phyloP scores from a whole-genome alignment of 2,888 invertebrate species.

The Boloria euphrosyne region DNA sequence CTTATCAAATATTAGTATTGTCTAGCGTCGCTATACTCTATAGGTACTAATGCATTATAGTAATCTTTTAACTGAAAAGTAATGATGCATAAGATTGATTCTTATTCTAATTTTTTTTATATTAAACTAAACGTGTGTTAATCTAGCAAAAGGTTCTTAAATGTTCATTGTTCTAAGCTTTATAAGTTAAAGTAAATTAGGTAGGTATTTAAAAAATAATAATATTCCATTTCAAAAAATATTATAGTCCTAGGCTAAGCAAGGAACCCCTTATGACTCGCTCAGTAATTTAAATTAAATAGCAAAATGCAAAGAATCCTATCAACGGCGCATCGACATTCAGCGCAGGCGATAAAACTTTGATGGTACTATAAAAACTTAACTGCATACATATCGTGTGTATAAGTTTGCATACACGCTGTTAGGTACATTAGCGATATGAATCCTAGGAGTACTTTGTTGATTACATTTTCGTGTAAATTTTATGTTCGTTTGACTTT shows the following conservation, averaged over 20 bases:
- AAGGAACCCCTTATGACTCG: not conserved
- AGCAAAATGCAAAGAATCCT: slow-evolving; percentile 30
- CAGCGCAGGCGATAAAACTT: slow-evolving; percentile 39
- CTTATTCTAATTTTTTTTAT: too few species aligned
- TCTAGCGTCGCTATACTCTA: slow-evolving; percentile 1
- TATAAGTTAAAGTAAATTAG: too few species aligned
- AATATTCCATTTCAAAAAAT: too few species aligned
- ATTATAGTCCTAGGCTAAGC: too few species aligned
- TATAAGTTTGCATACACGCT: slow-evolving; percentile 32
- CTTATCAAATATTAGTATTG: slow-evolving; percentile 8
- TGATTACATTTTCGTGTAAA: slow-evolving; percentile 19
- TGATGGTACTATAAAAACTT: slow-evolving; percentile 45
- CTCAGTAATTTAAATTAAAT: slow-evolving; percentile 14
- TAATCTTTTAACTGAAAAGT: too few species aligned
- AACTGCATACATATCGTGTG: slow-evolving; percentile 41
- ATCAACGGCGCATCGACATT: slow-evolving; percentile 32
- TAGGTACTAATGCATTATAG: not conserved
- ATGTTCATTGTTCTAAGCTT: too few species aligned
- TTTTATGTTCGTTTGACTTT: slow-evolving; percentile 13
- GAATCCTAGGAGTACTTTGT: slow-evolving; percentile 17
- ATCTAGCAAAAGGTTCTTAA: too few species aligned
- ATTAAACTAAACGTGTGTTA: too few species aligned
- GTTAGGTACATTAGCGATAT: slow-evolving; percentile 39
- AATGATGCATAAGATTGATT: too few species aligned
- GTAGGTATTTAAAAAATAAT: too few species aligned